phyloP scores from a whole-genome alignment of 2,797 vertebrate species.

The Orientallactaga sibirica region DNA sequence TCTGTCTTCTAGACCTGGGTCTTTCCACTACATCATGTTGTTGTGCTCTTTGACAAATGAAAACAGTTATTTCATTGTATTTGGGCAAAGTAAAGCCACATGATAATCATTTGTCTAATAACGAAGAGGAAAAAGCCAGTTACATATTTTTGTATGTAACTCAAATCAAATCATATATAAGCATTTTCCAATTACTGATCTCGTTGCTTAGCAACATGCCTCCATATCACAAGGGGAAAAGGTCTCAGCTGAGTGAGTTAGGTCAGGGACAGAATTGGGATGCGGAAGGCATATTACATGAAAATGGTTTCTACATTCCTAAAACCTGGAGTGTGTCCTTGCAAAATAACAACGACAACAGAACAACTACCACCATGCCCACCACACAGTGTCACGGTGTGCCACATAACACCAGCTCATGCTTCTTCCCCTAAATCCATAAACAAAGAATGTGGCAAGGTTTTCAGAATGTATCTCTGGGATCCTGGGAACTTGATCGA shows the following conservation, averaged over 20 bases:
- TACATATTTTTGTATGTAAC: constrained; percentile 77
- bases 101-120: constrained; percentile 79
- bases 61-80: constrained; percentile 68
- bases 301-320: constrained; percentile 36
- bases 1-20: neutral
- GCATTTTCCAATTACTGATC: constrained; percentile 80
- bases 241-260: constrained; percentile 54
- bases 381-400: fast-evolving
- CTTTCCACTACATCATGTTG: neutral
- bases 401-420: too few species aligned
- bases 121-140: constrained; percentile 69
- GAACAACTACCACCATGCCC: neutral
- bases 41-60: constrained; percentile 65
- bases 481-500: neutral
- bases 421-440: neutral
- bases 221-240: constrained; percentile 65
- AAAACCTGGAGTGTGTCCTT: neutral
- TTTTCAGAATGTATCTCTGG: neutral
- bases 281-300: constrained; percentile 60
- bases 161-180: constrained; percentile 83
- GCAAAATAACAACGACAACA: neutral
- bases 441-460: neutral
- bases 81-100: constrained; percentile 81
- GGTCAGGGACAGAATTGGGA: constrained; percentile 68
- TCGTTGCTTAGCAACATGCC: constrained; percentile 82